Percentiles rank a stretch among this genome's conserved stretches.
Evolutionary conservation across 2,888 invertebrate species (phyloP).

Genomic region (Petrophora chlorosata): DNA sequence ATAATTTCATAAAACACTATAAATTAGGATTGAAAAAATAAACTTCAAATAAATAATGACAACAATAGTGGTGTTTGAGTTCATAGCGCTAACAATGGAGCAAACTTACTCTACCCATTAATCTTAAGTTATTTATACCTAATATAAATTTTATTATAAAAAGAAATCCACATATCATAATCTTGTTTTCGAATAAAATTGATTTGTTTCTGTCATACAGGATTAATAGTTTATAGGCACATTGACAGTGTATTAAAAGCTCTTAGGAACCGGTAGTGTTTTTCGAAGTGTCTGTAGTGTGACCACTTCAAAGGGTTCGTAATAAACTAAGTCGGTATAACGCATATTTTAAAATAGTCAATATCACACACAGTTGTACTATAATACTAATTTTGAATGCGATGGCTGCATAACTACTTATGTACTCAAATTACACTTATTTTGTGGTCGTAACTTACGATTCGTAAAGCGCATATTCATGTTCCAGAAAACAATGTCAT

Average conservation of each 20-base stretch:
- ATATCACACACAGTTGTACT: too few relatives aligned
- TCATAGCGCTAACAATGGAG: neutral
- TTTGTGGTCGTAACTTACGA: too few relatives aligned
- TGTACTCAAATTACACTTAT: too few relatives aligned
- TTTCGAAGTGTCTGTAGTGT: constrained; percentile 40
- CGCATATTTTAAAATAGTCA: too few relatives aligned
- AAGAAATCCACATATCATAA: constrained; percentile 9
- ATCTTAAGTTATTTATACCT: too few relatives aligned
- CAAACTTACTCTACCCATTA: neutral
- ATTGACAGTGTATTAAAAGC: constrained; percentile 33
- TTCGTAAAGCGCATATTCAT: too few relatives aligned
- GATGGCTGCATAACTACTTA: too few relatives aligned
- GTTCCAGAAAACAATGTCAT: too few relatives aligned
- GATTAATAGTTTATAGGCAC: constrained; percentile 36
- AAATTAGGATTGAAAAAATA: neutral
- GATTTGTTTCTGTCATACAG: constrained; percentile 30
- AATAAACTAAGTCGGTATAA: too few relatives aligned
- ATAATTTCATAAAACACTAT: too few relatives aligned
- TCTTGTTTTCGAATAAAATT: constrained; percentile 19
- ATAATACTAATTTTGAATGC: too few relatives aligned
- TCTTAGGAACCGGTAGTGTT: constrained; percentile 42
- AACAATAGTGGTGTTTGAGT: neutral
- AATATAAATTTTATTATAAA: neutral
- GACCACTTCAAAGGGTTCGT: constrained; percentile 27
- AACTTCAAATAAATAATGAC: too few relatives aligned